Conservation (phyloP, 2,797 vertebrate species). For the Danio aesculapii region DNA sequence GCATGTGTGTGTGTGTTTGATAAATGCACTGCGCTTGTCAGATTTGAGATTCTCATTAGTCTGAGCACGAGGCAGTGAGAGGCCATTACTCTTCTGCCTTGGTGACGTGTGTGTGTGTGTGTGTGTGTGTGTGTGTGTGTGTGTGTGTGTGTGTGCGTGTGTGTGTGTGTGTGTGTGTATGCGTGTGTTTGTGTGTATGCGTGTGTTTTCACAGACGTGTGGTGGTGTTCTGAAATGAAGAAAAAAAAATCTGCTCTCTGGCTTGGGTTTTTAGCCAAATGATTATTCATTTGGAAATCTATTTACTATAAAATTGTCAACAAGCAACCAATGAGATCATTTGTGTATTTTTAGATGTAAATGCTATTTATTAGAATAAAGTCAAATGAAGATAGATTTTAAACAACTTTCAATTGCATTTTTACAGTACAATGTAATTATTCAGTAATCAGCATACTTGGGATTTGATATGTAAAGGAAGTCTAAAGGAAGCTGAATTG, state of each 20-base stretch:
- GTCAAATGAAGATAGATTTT: neutral
- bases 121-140: no score
- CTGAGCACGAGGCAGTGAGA: constrained; percentile 74
- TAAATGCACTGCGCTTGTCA: constrained; percentile 80
- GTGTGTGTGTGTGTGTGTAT: no score
- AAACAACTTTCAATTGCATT: neutral
- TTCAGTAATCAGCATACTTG: neutral
- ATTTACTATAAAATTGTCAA: neutral
- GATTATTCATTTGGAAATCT: neutral
- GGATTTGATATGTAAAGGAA: no score
- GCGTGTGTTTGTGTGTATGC: constrained; percentile 53
- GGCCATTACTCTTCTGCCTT: constrained; percentile 76
- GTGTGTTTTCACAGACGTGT: neutral
- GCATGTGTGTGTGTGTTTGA: constrained; percentile 69
- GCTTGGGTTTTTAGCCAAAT: neutral
- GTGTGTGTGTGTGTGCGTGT: constrained; percentile 13
- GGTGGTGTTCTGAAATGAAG: constrained; percentile 1
- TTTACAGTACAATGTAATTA: neutral
- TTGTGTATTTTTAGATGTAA: neutral
- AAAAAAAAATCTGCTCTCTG: neutral
- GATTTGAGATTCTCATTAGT: constrained; percentile 84
- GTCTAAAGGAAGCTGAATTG: neutral
- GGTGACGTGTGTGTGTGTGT: constrained; percentile 61
- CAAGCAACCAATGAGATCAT: neutral
- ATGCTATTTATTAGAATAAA: neutral